Evolutionary conservation across 1,140 invertebrate species (phyloP), one percentile per base, ranked within the genome.

Genomic region (Bombus breviceps): DNA sequence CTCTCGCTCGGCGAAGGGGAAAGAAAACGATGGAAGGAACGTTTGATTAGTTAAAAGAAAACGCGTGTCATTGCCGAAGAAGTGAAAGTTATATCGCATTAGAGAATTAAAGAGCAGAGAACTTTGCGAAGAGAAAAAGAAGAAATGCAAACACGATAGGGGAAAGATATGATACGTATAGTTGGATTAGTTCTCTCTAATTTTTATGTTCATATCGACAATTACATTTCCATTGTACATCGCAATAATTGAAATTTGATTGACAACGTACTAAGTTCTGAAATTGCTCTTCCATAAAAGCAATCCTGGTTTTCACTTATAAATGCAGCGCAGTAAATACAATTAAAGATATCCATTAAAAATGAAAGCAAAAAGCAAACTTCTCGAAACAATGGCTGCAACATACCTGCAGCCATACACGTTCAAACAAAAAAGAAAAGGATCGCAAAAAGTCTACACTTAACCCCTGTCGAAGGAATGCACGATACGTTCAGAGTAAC

Each of bases 11-110:
- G 3, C 15, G 13, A 12, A 15, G 18, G 22, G 32, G 15, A 32
- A 37, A 53, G 64, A 10, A 66, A 22, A 41, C 39, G 37, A 73
- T 22, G 37, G 28, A 81, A 53, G 34, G 41, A 57, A 22, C 81
- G 59, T 83, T 83, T 57, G 59, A 83, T 76, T 77, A 32, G 47
- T 77, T 69, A 25, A n/a, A 32, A 75, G 41, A 64, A 64, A 43
- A 57, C 53, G 12, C 12, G 66, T 3, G 8, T 28, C 12, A 9
- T 6, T 22, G 18, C 18, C 32, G 5, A 12, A 10, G 10, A 62
- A 73, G 4, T 41, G 47, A 22, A 59, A 59, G 57, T 71, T 10
- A 66, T 47, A 32, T 25, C 75, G 37, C 78, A 39, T 80, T 80
- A 57, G 79, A 41, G 37, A 81, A 72, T 72, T 72, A 28, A 15